These are phyloP conservation scores for Limenitis camilla DNA, from an alignment of 2,888 invertebrate genomes.

Conservation along the genomic window DNA sequence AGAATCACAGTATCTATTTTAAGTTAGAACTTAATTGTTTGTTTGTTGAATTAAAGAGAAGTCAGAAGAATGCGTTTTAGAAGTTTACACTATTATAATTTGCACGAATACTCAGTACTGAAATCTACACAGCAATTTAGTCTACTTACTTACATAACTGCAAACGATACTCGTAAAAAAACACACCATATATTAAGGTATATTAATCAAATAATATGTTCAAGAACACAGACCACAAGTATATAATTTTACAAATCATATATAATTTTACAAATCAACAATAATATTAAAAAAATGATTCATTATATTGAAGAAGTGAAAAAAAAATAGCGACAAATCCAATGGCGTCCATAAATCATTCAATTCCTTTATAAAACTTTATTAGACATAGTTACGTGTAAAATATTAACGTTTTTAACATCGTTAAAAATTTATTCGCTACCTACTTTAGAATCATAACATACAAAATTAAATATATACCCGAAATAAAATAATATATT, in stretches of 20 bases:
- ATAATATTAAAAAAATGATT: too few relatives aligned
- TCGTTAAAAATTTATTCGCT: constrained; percentile 50
- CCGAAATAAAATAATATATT: too few relatives aligned
- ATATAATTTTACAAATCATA: too few relatives aligned
- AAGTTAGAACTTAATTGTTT: not conserved
- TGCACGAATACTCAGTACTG: constrained; percentile 11
- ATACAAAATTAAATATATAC: too few relatives aligned
- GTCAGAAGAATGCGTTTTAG: too few relatives aligned
- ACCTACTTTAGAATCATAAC: constrained; percentile 51
- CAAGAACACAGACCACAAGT: too few relatives aligned
- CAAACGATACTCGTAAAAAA: too few relatives aligned
- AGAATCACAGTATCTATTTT: not conserved
- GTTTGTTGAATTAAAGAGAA: not conserved
- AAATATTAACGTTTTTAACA: constrained; percentile 24
- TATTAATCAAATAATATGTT: too few relatives aligned
- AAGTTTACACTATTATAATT: too few relatives aligned
- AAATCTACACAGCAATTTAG: constrained; percentile 19
- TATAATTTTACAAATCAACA: too few relatives aligned
- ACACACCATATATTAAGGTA: too few relatives aligned
- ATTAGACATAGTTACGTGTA: constrained; percentile 5
- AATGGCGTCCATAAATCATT: constrained; percentile 21
- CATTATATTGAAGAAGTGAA: too few relatives aligned
- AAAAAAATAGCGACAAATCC: constrained; percentile 16
- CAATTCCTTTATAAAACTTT: constrained; percentile 14
- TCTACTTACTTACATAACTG: constrained; percentile 14